phyloP scores from a whole-genome alignment of 1,140 invertebrate species.

The Ephestia elutella region DNA sequence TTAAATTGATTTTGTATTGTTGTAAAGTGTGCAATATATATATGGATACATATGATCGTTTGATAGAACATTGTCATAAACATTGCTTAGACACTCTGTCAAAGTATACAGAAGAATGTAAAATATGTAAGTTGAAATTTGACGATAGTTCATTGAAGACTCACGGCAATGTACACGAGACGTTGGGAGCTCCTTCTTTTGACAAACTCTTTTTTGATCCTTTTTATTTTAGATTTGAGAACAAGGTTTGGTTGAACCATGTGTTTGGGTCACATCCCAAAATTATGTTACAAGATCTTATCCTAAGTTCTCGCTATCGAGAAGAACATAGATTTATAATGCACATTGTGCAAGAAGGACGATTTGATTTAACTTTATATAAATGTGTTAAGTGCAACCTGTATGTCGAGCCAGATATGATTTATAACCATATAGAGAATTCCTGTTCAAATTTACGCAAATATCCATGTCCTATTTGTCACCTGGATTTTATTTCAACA shows the following conservation, averaged over 20 bases:
- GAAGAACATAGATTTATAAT: conserved; percentile 45
- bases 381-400: conserved; percentile 45
- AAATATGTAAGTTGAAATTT: conserved; percentile 32
- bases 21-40: not conserved
- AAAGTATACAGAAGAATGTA: conserved; percentile 21
- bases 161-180: conserved; percentile 30
- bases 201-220: conserved; percentile 30
- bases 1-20: not conserved
- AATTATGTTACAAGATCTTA: conserved; percentile 21
- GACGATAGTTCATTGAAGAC: conserved; percentile 17
- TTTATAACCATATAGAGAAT: conserved; percentile 32
- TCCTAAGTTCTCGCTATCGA: conserved; percentile 43
- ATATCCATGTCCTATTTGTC: conserved; percentile 40
- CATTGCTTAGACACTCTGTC: conserved; percentile 17
- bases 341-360: conserved; percentile 36
- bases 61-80: conserved; percentile 48
- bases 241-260: conserved; percentile 44
- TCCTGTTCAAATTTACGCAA: conserved; percentile 20
- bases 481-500: conserved; percentile 30
- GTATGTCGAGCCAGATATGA: conserved; percentile 28
- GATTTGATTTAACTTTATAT: conserved; percentile 32
- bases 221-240: conserved; percentile 37
- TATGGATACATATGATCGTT: conserved; percentile 35
- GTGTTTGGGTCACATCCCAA: conserved; percentile 29
- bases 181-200: not conserved